phyloP scores from a whole-genome alignment of 2,113 vertebrate genomes.

The Isichthys henryi region DNA sequence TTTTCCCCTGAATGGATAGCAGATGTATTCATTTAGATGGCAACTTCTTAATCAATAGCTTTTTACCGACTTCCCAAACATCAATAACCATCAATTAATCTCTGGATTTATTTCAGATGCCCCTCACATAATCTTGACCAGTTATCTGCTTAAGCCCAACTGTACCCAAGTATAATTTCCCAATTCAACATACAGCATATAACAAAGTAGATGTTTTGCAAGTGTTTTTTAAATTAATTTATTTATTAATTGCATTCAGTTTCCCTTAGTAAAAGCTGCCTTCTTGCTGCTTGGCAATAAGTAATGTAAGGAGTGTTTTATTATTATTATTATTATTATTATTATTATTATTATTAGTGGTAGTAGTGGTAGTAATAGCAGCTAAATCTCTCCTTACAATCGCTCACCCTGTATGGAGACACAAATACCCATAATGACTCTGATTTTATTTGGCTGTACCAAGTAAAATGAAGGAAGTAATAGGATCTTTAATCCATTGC shows the following conservation, averaged over 20 bases:
- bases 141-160: neutral
- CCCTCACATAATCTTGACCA: neutral
- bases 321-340: neutral
- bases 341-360: too few species aligned
- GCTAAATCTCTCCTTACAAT: neutral
- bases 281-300: neutral
- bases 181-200: neutral
- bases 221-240: neutral
- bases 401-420: neutral
- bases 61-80: neutral
- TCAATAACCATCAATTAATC: neutral
- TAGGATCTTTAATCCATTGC: neutral
- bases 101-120: neutral
- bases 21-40: neutral
- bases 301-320: neutral
- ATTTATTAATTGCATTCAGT: neutral
- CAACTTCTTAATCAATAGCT: neutral
- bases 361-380: neutral
- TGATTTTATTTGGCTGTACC: neutral
- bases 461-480: neutral
- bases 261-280: neutral
- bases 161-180: neutral
- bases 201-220: neutral
- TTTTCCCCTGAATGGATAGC: neutral
- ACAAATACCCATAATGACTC: neutral